Percentiles rank a stretch among this genome's conserved stretches.
Evolutionary conservation across 2,113 vertebrate genomes (phyloP).

Genomic region (Pseudorhombus dupliciocellatus): DNA sequence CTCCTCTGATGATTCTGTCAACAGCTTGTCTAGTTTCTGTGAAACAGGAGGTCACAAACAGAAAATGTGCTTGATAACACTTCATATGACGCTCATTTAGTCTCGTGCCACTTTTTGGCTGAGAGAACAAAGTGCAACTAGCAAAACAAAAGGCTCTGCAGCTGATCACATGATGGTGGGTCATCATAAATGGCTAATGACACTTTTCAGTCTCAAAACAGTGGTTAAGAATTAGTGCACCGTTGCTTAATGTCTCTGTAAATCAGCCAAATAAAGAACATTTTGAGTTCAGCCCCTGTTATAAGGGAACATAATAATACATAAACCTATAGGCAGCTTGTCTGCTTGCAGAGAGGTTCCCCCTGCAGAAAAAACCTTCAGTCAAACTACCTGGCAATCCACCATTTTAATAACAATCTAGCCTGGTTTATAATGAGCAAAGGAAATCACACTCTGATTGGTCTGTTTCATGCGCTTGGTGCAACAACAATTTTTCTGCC

Average conservation of each 20-base stretch:
- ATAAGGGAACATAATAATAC: too few relatives aligned
- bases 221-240: not conserved
- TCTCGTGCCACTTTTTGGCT: not conserved
- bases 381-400: too few relatives aligned
- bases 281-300: too few relatives aligned
- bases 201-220: conserved; percentile 1
- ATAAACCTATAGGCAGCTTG: too few relatives aligned
- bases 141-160: conserved; percentile 1
- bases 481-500: too few relatives aligned
- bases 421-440: too few relatives aligned
- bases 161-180: conserved; percentile 25
- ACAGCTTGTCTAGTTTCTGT: not conserved
- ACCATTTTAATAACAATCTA: too few relatives aligned
- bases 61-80: not conserved
- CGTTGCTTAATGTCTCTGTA: not conserved
- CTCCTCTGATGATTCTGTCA: not conserved
- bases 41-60: not conserved
- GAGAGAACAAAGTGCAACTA: conserved; percentile 16
- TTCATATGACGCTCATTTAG: not conserved
- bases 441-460: too few relatives aligned
- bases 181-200: conserved; percentile 29
- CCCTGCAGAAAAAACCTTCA: too few relatives aligned
- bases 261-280: not conserved
- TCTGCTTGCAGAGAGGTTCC: too few relatives aligned
- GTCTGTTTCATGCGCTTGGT: too few relatives aligned